A percentile compares a stretch with the other conserved stretches of the same genome.
phyloP scores from a whole-genome alignment of 2,888 invertebrate genomes.

The Andrena chrysosceles region DNA sequence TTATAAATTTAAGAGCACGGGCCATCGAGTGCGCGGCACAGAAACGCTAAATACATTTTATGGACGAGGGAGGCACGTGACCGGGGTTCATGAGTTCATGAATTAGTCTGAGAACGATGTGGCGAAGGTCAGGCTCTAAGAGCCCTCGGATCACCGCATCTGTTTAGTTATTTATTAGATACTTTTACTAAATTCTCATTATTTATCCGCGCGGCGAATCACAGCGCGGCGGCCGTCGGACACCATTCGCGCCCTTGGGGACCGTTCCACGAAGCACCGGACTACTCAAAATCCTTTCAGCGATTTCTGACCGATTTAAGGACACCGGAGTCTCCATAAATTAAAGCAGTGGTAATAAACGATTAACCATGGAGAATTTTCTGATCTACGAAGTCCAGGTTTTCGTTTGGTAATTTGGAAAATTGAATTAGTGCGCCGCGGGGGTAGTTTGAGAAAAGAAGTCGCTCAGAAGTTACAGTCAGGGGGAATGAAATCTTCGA shows the following conservation, averaged over 20 bases:
- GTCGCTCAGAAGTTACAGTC: neutral
- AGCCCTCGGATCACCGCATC: slow-evolving; percentile 16
- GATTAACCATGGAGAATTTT: neutral
- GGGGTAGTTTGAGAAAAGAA: neutral
- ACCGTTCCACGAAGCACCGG: neutral
- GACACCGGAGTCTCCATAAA: neutral
- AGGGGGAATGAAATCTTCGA: neutral
- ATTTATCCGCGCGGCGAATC: neutral
- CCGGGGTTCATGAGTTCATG: slow-evolving; percentile 51
- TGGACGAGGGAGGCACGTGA: slow-evolving; percentile 58
- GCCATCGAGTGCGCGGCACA: slow-evolving; percentile 38
- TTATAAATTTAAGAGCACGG: slow-evolving; percentile 51
- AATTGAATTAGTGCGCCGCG: neutral
- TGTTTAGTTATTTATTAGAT: neutral
- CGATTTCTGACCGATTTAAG: neutral
- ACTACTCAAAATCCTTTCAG: neutral
- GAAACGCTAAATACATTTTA: slow-evolving; percentile 60
- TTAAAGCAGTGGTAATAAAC: neutral
- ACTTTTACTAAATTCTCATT: neutral
- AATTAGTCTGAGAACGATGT: slow-evolving; percentile 45
- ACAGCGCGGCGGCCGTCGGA: slow-evolving; percentile 10
- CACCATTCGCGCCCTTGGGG: neutral
- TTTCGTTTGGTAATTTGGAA: neutral
- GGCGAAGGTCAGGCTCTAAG: slow-evolving; percentile 35
- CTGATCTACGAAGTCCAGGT: no score